Evolutionary conservation across 2,888 invertebrate genomes (phyloP).

Genomic region (Folsomia manolachei): DNA sequence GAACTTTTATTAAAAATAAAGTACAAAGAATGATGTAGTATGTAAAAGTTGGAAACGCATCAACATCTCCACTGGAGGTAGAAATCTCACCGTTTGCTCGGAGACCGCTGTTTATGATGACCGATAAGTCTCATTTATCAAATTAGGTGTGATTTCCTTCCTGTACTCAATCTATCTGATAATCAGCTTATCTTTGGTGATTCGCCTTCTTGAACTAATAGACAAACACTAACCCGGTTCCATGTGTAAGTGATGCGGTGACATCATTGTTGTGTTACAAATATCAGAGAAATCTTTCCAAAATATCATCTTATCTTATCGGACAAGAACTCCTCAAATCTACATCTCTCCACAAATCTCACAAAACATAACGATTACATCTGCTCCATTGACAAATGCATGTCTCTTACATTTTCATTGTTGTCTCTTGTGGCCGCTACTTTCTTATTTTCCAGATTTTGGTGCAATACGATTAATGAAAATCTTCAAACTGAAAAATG

Average conservation of each 20-base stretch:
- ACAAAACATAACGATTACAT: conserved; percentile 5
- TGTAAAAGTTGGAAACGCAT: neutral
- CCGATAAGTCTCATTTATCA: neutral
- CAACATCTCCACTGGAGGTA: neutral
- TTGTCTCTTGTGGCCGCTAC: neutral
- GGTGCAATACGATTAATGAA: neutral
- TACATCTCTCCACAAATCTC: neutral
- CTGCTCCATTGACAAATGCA: neutral
- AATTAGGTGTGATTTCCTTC: neutral
- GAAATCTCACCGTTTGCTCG: neutral
- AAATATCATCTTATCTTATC: neutral
- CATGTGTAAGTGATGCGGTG: no score
- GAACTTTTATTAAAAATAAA: neutral
- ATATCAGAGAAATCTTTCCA: neutral
- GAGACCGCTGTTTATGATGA: neutral
- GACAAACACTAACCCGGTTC: no score
- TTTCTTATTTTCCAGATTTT: neutral
- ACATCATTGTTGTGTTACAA: no score
- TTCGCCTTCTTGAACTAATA: neutral
- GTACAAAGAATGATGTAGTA: neutral
- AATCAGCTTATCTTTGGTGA: neutral
- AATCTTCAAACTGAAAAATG: no score
- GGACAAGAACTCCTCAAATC: neutral
- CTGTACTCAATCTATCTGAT: neutral
- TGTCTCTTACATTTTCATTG: neutral